Evolutionary conservation across 2,113 vertebrate species (phyloP), one percentile per base, ranked within the genome.

Genomic region (Reinhardtius hippoglossoides): DNA sequence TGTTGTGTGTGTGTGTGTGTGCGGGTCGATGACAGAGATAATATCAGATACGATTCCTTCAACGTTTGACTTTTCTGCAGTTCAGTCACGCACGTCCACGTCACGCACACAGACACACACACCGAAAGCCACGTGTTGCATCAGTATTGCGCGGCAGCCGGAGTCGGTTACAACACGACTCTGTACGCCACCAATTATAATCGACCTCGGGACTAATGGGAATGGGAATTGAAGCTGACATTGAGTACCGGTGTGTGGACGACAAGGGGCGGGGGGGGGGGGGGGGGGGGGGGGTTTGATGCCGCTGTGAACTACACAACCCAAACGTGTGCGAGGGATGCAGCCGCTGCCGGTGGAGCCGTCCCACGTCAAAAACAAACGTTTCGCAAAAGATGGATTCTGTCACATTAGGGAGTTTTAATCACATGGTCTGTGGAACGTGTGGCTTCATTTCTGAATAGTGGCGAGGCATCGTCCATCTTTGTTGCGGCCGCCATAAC

Each of bases 131-230:
- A 78, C 83, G 56, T 61, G 77, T 90, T 90, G 88, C 88, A 74
- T 90, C 90, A 89, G 72, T 35, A 68, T 89, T 89, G 72, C 90
- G 26, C 57, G 16, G 68, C 20, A n/a, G 3, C 44, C 60, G 16
- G 65, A 68, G 77, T 87, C 61, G n/a, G 84, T 76, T 86, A 67
- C 80, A 82, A 74, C 76, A 61, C 4, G 9, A 71, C 75, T 71
- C 67, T 12, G 54, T 20, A 67, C 64, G 76, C 67, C 76, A 70
- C 14, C 85, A 87, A 70, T 76, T 88, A 82, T 18, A 74, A 73
- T 54, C 5, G 42, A 89, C 69, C 72, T 80, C 60, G 9, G 71
- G 75, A 76, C 83, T 91, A 84, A 90, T 86, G 88, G 83, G 40
- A 87, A 87, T 63, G 77, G 69, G 40, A 75, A 87, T 80, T 68